Percentiles rank a stretch among this genome's conserved stretches.
phyloP scores from a whole-genome alignment of 2,888 invertebrate species.

The Coleophora flavipennella region DNA sequence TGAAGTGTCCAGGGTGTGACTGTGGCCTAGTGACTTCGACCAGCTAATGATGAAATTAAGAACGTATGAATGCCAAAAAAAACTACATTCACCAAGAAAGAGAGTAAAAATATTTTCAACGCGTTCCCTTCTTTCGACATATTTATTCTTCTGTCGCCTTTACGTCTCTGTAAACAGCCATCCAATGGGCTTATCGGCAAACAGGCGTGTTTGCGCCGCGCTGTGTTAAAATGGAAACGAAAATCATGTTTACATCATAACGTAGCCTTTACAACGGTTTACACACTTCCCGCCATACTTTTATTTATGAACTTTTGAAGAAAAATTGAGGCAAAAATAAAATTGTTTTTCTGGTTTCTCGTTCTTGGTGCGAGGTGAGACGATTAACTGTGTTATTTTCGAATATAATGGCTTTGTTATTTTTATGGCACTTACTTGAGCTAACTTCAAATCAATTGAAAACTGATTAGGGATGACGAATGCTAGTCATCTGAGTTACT shows the following conservation, averaged over 20 bases:
- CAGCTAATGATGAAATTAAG: no score
- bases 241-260: conserved; percentile 45
- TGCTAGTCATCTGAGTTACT: no score
- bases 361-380: background rate
- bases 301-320: conserved; percentile 5
- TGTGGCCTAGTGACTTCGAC: no score
- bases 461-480: no score
- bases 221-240: conserved; percentile 34
- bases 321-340: background rate
- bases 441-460: no score
- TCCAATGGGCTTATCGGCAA: conserved; percentile 32
- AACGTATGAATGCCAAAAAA: no score
- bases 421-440: no score
- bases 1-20: no score
- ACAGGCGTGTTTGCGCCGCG: conserved; percentile 36
- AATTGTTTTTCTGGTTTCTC: background rate
- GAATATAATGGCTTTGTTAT: no score
- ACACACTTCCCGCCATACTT: conserved; percentile 4
- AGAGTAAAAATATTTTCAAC: conserved; percentile 7
- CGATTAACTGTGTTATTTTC: background rate
- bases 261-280: conserved; percentile 28
- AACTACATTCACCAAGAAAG: conserved; percentile 5
- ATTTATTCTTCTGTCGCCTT: conserved; percentile 20
- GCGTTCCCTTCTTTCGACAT: conserved; percentile 14
- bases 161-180: conserved; percentile 27